Evolutionary conservation across 2,888 invertebrate species (phyloP), one percentile per base, ranked within the genome.

Genomic region (Ypsolopha scabrella): DNA sequence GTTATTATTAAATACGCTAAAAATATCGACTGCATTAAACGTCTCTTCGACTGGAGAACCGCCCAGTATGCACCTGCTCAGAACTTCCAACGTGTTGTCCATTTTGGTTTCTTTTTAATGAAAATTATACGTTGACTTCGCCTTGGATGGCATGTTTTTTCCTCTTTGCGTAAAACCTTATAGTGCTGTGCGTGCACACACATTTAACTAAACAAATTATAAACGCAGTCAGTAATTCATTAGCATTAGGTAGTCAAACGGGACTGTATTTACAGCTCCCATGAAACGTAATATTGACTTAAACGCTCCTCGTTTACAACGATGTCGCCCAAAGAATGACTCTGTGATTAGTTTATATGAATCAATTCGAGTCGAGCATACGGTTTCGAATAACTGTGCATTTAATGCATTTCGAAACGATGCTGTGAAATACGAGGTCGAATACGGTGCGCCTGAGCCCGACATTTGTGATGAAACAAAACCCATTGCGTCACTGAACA

Each of bases 401-500:
- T 80, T 85, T 70, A 81, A 82, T 85, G 80, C 83, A 80, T 86
- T 85, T 86, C 85, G 85, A 79, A 79, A 86, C 75, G 82, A 78
- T 77, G 79, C 81, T 77, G 73, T 77, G 81, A 75, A 76, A 76
- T 71, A 72, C 82, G 83, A 85, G 85, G 82, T 73, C 83, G 80
- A 65, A 64, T 63, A 72, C 75, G 67, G 76, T 79, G 75, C 73
- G 76, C 75, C 81, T 68, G 72, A 33, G 75, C 77, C 75, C 67
- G 67, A 57, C 59, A 64, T n/a, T n/a, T 64, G 70, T 83, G 82
- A 78, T 73, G 83, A 85, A 82, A 85, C 80, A 76, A 80, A 79
- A 78, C 78, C 75, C 65, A 77, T 81, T 83, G 79, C 81, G 70
- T 80, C 80, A 83, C 67, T 61, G 72, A 72, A 69, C 75, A 68